Evolutionary conservation across 2,888 invertebrate genomes (phyloP).

Genomic region (Lasioglossum villosulum): DNA sequence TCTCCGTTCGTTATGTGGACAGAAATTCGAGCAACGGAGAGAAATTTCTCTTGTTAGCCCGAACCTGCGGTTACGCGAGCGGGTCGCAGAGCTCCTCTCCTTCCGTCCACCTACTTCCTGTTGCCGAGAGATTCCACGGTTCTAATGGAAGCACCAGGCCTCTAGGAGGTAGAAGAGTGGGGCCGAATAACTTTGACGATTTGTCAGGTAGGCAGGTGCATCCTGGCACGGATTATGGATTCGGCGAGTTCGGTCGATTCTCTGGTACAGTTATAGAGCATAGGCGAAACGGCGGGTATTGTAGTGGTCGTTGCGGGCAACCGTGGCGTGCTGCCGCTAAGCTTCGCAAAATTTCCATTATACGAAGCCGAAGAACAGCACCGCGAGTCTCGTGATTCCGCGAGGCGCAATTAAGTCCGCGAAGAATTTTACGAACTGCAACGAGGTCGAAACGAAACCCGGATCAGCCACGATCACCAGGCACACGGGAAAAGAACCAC

Average conservation of each 20-base stretch:
- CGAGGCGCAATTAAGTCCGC: constrained; percentile 65
- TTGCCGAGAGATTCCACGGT: constrained; percentile 48
- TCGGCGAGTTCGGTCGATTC: constrained; percentile 67
- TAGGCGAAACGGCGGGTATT: constrained; percentile 9
- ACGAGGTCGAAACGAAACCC: constrained; percentile 6
- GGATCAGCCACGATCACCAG: not conserved
- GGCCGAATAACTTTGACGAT: constrained; percentile 65
- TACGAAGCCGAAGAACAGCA: constrained; percentile 23
- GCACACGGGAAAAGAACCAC: not conserved
- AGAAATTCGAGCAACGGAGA: constrained; percentile 69
- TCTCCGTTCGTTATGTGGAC: constrained; percentile 65
- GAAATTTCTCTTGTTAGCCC: constrained; percentile 66
- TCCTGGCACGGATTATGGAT: constrained; percentile 79
- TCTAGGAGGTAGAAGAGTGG: not conserved
- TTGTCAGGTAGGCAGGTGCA: constrained; percentile 73
- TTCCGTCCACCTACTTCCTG: constrained; percentile 40
- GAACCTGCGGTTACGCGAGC: constrained; percentile 56
- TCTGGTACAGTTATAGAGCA: constrained; percentile 52
- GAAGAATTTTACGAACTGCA: constrained; percentile 39
- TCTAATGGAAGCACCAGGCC: constrained; percentile 51
- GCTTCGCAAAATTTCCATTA: constrained; percentile 69
- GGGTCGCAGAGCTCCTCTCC: constrained; percentile 32
- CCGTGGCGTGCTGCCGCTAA: constrained; percentile 74
- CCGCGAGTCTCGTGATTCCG: constrained; percentile 52
- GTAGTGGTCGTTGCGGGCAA: constrained; percentile 38